A percentile compares a stretch with the other conserved stretches of the same genome.
phyloP scores from a whole-genome alignment of 2,113 vertebrate species.

The Aldabrachelys gigantea region DNA sequence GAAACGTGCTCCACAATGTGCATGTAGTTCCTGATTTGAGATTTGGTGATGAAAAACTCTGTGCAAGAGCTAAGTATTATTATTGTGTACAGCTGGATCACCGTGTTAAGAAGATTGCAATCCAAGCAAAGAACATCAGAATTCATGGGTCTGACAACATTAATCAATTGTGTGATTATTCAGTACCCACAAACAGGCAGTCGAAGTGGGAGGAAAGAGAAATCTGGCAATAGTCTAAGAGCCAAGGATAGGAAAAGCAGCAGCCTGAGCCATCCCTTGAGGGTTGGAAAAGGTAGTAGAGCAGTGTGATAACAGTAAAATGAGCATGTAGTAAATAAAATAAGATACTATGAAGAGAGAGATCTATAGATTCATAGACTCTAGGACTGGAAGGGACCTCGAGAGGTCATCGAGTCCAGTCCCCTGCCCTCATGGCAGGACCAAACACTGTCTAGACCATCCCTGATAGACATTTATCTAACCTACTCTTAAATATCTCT shows the following conservation, averaged over 20 bases:
- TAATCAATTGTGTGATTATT: background rate
- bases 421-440: no score
- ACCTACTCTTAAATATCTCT: no score
- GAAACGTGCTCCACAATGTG: background rate
- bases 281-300: accelerated
- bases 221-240: background rate
- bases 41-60: background rate
- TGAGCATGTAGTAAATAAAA: accelerated
- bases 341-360: background rate
- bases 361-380: no score
- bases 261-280: accelerated
- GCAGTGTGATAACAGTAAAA: background rate
- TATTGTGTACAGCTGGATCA: background rate
- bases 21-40: background rate
- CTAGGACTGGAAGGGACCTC: no score
- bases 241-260: accelerated
- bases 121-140: background rate
- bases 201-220: background rate
- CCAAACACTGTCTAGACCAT: no score
- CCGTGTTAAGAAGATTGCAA: background rate
- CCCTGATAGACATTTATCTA: no score
- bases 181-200: background rate
- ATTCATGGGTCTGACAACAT: background rate
- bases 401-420: no score
- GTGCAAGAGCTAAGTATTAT: background rate